These are phyloP conservation scores for Perizoma flavofasciatum DNA, from an alignment of 2,888 invertebrate genomes.

Conservation along the genomic window DNA sequence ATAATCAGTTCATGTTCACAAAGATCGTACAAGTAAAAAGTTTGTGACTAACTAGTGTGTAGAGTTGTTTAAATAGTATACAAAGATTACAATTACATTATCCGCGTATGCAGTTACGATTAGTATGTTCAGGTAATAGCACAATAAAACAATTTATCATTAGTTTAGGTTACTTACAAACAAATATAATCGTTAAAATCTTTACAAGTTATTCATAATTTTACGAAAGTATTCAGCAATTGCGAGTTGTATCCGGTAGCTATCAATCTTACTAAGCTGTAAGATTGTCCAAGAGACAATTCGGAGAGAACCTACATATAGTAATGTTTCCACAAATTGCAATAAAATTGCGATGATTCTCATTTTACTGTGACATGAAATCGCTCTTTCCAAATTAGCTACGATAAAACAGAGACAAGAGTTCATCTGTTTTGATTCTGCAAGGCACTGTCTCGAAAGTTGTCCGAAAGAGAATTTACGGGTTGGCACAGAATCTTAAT, in stretches of 20 bases:
- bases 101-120: too few species aligned
- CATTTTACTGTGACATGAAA: constrained; percentile 41
- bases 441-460: constrained; percentile 6
- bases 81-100: too few species aligned
- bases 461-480: constrained; percentile 28
- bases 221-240: constrained; percentile 7
- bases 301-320: constrained; percentile 38
- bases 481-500: constrained; percentile 40
- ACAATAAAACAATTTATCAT: too few species aligned
- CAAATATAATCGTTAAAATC: too few species aligned
- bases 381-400: constrained; percentile 18
- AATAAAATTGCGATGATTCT: constrained; percentile 48
- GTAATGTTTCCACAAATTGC: constrained; percentile 41
- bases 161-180: too few species aligned
- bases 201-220: background rate
- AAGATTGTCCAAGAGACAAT: constrained; percentile 43
- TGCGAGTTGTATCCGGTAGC: constrained; percentile 28
- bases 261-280: constrained; percentile 33
- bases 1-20: too few species aligned
- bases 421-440: constrained; percentile 26
- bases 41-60: background rate
- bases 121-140: too few species aligned
- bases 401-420: constrained; percentile 19
- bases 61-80: background rate
- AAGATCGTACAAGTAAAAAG: background rate